Conservation (phyloP, 53 echinoderm and acorn worm species). For the Paelopatides confundens region DNA sequence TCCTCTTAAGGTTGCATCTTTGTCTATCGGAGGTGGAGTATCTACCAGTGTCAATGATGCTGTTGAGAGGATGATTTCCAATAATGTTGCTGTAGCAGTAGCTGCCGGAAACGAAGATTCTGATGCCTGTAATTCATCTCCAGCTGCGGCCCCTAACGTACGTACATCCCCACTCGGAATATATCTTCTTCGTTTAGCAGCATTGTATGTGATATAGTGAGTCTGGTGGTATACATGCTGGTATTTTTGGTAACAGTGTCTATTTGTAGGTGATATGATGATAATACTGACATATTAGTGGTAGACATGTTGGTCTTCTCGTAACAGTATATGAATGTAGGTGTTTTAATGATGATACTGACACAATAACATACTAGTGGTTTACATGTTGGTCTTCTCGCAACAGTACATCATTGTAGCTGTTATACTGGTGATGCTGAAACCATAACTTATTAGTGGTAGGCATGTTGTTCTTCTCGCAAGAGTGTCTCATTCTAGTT, state of each 20-base stretch:
- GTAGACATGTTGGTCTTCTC: neutral
- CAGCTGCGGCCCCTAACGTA: constrained; percentile 40
- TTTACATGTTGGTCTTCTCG: no score
- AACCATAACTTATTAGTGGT: no score
- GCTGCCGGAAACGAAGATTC: constrained; percentile 44
- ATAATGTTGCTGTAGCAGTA: constrained; percentile 27
- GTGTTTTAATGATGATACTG: neutral
- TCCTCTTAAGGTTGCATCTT: constrained; percentile 12
- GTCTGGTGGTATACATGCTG: no score
- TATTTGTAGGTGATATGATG: no score
- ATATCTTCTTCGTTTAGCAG: no score
- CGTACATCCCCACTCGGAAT: neutral
- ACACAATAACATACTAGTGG: neutral
- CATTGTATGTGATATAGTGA: no score
- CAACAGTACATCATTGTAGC: neutral
- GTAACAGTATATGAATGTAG: neutral
- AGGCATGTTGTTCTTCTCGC: no score
- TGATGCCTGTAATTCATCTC: constrained; percentile 47
- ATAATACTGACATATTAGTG: no score
- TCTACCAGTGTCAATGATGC: constrained; percentile 23
- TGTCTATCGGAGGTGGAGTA: constrained; percentile 38
- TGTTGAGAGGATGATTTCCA: constrained; percentile 33
- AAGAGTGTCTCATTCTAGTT: neutral
- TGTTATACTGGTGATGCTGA: neutral
- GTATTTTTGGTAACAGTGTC: no score